Base-by-base conservation (phyloP, 2,113 vertebrate species). In the Halichoerus grypus region DNA sequence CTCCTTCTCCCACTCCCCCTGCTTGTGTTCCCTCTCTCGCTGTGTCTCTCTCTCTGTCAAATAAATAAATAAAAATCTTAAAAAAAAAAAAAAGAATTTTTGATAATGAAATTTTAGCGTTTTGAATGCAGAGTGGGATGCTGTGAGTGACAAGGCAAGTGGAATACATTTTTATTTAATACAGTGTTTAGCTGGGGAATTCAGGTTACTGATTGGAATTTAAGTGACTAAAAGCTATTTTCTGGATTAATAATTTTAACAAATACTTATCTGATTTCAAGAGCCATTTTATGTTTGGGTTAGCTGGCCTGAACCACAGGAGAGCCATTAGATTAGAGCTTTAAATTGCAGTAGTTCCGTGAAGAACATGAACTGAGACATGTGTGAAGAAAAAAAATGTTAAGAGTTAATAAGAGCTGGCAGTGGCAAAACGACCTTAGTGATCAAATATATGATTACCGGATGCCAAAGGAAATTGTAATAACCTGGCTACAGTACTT, bases 361-460 rank as follows among this genome's bases (percentile, higher is more conserved):
- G 28, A 69, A 46, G 19, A 91, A n/a, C 72, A 80, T 49, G 84
- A 95, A 90, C 61, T 42, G 31, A 88, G 69, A 90, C 28, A 92
- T 82, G 16, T 49, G 42, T n/a, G 11, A 69, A 92, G 31, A 87
- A 33, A 87, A 96, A 76, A 16, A 82, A 94, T 79, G 14, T 49
- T 65, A 80, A 51, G 81, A 94, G 57, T 87, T 94, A 96, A 91
- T 97, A 96, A 97, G 84, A 94, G 22, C 42, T 51, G 46, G n/a
- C 46, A 59, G 46, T 42, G 53, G 42, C 42, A 88, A 80, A 95
- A 95, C n/a, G 89, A 96, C 71, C 69, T 72, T 63, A 42, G 46
- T 91, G 83, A 84, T 96, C 83, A 95, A 95, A 92, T 19, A 26
- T 81, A 71, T 82, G 87, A 98, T 96, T 95, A 97, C 46, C 80